Evolutionary conservation across 2,888 invertebrate species (phyloP).

Genomic region (Andrena fulva): DNA sequence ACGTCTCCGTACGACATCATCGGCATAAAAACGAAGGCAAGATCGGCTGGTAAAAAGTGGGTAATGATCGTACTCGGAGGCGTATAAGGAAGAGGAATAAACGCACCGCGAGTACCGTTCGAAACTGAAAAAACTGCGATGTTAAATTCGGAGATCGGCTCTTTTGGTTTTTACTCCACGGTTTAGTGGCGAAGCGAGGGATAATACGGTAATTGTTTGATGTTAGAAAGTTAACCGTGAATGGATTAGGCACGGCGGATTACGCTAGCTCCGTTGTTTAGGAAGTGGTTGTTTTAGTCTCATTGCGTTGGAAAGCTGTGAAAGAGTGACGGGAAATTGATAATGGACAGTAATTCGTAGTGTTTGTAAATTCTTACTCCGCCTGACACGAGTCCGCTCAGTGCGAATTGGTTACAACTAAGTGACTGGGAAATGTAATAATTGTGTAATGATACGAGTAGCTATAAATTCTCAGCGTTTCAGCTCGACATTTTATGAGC

Average conservation of each 20-base stretch:
- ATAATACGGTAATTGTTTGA: conserved; percentile 31
- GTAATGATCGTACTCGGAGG: neutral
- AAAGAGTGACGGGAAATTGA: neutral
- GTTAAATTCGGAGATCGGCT: conserved; percentile 18
- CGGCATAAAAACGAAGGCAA: neutral
- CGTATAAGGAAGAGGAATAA: conserved; percentile 7
- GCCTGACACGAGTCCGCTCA: neutral
- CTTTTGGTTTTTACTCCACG: neutral
- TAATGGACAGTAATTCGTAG: neutral
- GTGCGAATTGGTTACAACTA: neutral
- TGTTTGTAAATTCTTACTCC: neutral
- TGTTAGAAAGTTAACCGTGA: conserved; percentile 34
- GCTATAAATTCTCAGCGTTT: neutral
- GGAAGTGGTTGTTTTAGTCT: neutral
- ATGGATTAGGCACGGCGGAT: conserved; percentile 16
- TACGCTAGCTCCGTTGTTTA: conserved; percentile 3
- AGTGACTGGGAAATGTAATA: conserved; percentile 2
- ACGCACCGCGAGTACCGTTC: neutral
- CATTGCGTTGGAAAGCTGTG: neutral
- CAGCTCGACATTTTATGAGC: neutral
- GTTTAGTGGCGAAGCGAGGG: conserved; percentile 12
- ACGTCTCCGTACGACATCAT: no score
- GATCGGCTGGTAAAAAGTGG: neutral
- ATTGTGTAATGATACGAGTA: neutral
- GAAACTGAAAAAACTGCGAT: conserved; percentile 8